Evolutionary conservation across 2,888 invertebrate genomes (phyloP).

Genomic region (Lottia gigantea): DNA sequence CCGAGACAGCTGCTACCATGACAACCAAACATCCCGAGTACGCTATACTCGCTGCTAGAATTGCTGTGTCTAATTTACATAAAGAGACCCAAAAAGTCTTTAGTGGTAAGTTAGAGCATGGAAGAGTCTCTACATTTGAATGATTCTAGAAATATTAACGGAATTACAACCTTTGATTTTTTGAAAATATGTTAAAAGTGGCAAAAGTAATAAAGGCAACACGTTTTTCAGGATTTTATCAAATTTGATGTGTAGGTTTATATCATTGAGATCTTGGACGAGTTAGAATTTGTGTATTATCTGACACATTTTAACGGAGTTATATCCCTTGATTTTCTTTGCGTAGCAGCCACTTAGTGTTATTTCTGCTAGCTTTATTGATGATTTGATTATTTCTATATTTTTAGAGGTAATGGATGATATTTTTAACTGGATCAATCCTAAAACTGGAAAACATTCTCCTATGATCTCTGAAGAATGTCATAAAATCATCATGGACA

Average conservation of each 20-base stretch:
- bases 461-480: constrained; percentile 90
- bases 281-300: too few species aligned
- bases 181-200: too few species aligned
- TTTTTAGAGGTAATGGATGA: constrained; percentile 87
- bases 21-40: constrained; percentile 98
- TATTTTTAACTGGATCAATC: constrained; percentile 81
- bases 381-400: constrained; percentile 6
- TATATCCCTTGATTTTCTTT: too few species aligned
- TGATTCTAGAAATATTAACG: too few species aligned
- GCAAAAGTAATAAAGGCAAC: too few species aligned
- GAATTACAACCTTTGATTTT: too few species aligned
- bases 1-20: constrained; percentile 98
- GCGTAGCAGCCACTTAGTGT: too few species aligned
- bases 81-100: constrained; percentile 97
- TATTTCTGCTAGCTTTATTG: not conserved
- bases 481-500: constrained; percentile 82
- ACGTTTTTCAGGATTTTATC: too few species aligned
- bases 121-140: not conserved
- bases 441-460: constrained; percentile 77
- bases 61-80: constrained; percentile 96
- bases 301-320: too few species aligned
- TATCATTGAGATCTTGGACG: too few species aligned
- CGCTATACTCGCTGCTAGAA: constrained; percentile 78
- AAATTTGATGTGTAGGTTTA: too few species aligned
- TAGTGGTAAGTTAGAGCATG: constrained; percentile 60